These are phyloP conservation scores for Pseudochromis fuscus DNA, from an alignment of 2,797 vertebrate species.

Conservation along the genomic window DNA sequence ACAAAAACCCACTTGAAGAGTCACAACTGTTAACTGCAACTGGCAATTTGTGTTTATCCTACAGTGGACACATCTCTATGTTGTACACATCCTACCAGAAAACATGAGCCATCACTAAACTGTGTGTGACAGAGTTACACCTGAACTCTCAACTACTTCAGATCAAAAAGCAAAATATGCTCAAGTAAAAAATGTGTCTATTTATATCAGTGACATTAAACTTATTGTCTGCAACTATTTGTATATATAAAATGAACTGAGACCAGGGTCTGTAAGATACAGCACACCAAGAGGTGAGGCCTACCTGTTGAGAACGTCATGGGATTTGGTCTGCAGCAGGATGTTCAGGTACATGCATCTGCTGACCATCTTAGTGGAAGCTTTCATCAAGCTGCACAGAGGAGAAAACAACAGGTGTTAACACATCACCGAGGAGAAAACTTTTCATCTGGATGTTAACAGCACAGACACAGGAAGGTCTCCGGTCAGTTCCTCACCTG, in stretches of 20 bases:
- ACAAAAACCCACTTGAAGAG: too few species aligned
- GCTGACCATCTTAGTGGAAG: conserved; percentile 95
- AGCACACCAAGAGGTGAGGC: conserved; percentile 9
- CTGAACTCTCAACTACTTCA: not conserved
- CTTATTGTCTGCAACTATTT: not conserved
- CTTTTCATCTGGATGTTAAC: not conserved
- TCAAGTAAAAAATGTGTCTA: not conserved
- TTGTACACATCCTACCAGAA: too few species aligned
- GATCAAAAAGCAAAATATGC: not conserved
- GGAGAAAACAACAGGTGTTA: not conserved
- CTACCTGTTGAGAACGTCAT: conserved; percentile 91
- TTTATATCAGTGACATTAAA: not conserved
- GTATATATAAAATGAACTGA: not conserved
- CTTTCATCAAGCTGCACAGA: conserved; percentile 92
- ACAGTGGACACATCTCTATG: too few species aligned
- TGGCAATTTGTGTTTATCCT: too few species aligned
- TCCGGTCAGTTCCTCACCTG: conserved; percentile 81
- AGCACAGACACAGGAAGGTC: not conserved
- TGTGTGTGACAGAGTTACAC: too few species aligned
- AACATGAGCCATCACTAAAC: too few species aligned
- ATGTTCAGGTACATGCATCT: conserved; percentile 97
- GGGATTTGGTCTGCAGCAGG: conserved; percentile 92
- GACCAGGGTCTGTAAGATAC: not conserved
- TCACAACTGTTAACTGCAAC: too few species aligned
- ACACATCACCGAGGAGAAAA: rapidly evolving